Evolutionary conservation across 2,113 vertebrate genomes (phyloP).

Genomic region (Bubo scandiacus): DNA sequence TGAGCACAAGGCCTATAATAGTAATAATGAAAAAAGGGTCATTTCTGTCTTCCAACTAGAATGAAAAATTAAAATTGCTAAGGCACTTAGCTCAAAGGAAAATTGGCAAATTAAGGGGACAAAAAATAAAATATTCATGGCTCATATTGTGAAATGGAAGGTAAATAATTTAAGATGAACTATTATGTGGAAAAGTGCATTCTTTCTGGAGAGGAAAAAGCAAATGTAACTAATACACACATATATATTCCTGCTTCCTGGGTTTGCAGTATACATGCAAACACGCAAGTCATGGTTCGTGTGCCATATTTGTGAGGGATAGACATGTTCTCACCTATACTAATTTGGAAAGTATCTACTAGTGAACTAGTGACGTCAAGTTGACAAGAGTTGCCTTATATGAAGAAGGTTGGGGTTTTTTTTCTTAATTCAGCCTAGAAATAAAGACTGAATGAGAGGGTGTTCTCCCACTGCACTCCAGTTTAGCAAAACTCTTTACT

Average conservation of each 20-base stretch:
- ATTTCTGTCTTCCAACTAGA: conserved; percentile 68
- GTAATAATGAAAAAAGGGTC: conserved; percentile 68
- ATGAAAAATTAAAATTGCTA: conserved; percentile 78
- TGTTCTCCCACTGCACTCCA: background rate
- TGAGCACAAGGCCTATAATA: conserved; percentile 52
- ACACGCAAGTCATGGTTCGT: background rate
- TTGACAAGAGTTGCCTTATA: background rate
- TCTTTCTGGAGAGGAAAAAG: conserved; percentile 53
- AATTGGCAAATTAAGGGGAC: conserved; percentile 77
- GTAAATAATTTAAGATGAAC: conserved; percentile 77
- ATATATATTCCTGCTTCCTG: background rate
- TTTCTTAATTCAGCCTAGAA: background rate
- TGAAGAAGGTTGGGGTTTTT: background rate
- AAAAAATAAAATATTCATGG: conserved; percentile 74
- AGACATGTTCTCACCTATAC: background rate
- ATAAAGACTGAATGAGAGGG: background rate
- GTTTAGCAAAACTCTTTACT: background rate
- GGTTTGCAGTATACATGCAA: background rate
- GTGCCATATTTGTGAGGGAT: background rate
- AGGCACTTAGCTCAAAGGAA: conserved; percentile 75
- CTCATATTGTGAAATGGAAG: conserved; percentile 70
- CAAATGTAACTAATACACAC: background rate
- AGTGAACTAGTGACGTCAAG: background rate
- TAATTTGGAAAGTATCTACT: background rate
- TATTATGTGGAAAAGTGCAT: conserved; percentile 52